phyloP scores from a whole-genome alignment of 2,888 invertebrate species.

The Podotricha telesiphe region DNA sequence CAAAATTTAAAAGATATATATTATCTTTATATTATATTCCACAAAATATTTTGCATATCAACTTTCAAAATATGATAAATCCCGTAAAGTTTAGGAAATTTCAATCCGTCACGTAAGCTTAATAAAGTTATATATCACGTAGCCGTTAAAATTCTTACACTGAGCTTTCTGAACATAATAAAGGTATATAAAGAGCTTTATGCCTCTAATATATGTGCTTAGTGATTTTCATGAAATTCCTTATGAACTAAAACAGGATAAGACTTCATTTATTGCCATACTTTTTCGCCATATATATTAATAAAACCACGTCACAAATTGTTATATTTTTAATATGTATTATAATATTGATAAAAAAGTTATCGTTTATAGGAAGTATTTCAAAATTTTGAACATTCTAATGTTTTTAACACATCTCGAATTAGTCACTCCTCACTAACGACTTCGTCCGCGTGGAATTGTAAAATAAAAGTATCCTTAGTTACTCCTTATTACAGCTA shows the following conservation, averaged over 20 bases:
- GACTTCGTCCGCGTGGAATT: too few species aligned
- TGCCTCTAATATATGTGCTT: constrained; percentile 11
- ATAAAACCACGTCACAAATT: too few species aligned
- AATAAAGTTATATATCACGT: constrained; percentile 10
- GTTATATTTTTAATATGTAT: too few species aligned
- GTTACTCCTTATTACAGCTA: too few species aligned
- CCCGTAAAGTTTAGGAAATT: background rate
- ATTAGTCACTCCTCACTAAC: too few species aligned
- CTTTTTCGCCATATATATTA: background rate
- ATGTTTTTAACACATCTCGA: too few species aligned
- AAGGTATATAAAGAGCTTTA: constrained; percentile 7
- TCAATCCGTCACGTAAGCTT: constrained; percentile 1
- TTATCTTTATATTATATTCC: background rate
- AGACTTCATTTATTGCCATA: background rate
- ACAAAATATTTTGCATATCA: background rate
- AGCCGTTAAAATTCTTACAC: constrained; percentile 12
- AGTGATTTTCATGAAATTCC: constrained; percentile 7
- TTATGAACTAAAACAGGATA: background rate
- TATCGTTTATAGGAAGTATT: too few species aligned
- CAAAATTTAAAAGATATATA: too few species aligned
- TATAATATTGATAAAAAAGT: too few species aligned
- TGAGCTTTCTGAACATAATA: constrained; percentile 5
- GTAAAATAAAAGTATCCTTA: too few species aligned
- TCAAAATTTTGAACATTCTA: too few species aligned
- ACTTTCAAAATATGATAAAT: background rate